Evolutionary conservation across 2,888 invertebrate species (phyloP).

Genomic region (Cordilura impudica): DNA sequence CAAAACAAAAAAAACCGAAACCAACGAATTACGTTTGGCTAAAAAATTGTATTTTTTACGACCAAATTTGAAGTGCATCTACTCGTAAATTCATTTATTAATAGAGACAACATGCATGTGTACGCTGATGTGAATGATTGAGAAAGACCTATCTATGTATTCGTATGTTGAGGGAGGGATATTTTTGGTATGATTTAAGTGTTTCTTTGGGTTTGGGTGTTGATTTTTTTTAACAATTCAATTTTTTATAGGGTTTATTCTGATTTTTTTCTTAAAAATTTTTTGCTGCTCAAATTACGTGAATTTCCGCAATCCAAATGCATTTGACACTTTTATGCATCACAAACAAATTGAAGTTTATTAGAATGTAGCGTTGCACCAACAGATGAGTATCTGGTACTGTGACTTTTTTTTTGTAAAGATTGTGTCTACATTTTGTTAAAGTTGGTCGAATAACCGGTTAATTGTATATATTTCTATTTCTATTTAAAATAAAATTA

Average conservation of each 20-base stretch:
- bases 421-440: no score
- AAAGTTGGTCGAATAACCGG: no score
- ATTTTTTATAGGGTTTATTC: not conserved
- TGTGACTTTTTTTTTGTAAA: no score
- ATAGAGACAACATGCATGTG: constrained; percentile 21
- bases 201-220: constrained; percentile 17
- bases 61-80: constrained; percentile 67
- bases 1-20: no score
- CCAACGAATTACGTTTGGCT: no score
- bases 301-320: constrained; percentile 51
- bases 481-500: no score
- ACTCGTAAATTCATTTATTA: constrained; percentile 76
- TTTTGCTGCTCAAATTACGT: constrained; percentile 39
- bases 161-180: not conserved
- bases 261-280: constrained; percentile 20
- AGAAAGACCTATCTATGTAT: not conserved
- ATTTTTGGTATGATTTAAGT: constrained; percentile 17
- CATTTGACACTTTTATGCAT: constrained; percentile 64
- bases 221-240: constrained; percentile 25
- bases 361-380: constrained; percentile 44
- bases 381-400: no score
- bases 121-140: not conserved
- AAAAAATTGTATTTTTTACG: constrained; percentile 59
- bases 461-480: no score
- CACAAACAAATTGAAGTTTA: constrained; percentile 59